Evolutionary conservation across 2,888 invertebrate genomes (phyloP), one percentile per base, ranked within the genome.

Genomic region (Caenorhabditis virilis): DNA sequence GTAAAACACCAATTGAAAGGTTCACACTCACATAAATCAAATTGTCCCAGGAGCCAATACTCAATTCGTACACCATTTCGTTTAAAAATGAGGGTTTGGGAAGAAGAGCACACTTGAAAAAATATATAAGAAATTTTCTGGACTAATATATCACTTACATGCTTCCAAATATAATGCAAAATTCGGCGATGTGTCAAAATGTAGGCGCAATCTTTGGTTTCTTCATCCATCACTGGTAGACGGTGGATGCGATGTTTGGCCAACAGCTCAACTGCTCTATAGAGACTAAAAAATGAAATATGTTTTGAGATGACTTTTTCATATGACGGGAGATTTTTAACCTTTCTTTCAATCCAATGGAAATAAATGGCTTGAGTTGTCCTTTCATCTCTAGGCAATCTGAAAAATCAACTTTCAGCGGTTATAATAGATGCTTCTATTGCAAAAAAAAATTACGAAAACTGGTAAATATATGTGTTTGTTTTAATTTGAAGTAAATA

Each of bases 121-220:
- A 25, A 1, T n/a, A 33, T 20, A 36, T 45, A 41, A 16, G 45
- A 43, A 20, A 23, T 2, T 3, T 18, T 13, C 4, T 30, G 11
- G 16, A 13, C 5, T n/a, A 30, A 35, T 4, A 5, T 5, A 26
- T 42, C 1, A 26, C 55, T 52, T 30, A 67, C 67, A 52, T 62
- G 61, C 39, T 67, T 67, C 67, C 67, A 67, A 30, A 67, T 50
- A 46, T 62, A 71, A 55, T 71, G 71, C 22, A 71, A 41, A 18
- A 71, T 55, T 35, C 71, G 47, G 23, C 71, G 58, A 55, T 71
- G 71, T 27, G 71, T 71, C 33, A 71, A 53, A 53, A 71, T 71
- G 59, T 68, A 71, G 26, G 67, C 67, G 46, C 71, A 71, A 57
- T 71, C 71, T n/a, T 60, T 60, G 26, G 64, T 62, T 18, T 58